Conservation (phyloP, 2,888 invertebrate species). For the Spialia ferax region DNA sequence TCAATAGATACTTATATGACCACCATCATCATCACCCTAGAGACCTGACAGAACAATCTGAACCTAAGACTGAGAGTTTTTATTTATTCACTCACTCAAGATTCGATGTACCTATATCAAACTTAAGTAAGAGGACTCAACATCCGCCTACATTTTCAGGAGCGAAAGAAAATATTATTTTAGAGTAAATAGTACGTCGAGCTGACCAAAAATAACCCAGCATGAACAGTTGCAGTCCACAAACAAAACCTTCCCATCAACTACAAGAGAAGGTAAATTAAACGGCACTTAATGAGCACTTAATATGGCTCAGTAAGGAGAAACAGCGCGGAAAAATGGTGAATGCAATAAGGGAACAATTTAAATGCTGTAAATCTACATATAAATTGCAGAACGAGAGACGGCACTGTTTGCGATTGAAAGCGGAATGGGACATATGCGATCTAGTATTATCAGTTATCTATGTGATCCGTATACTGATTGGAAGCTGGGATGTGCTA, state of each 20-base stretch:
- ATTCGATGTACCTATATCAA: too few relatives aligned
- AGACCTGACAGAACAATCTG: too few relatives aligned
- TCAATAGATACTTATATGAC: too few relatives aligned
- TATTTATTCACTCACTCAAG: too few relatives aligned
- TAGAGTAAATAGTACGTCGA: background rate
- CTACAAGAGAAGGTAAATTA: constrained; percentile 30
- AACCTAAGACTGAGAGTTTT: too few relatives aligned
- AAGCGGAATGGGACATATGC: constrained; percentile 8
- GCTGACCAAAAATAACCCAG: background rate
- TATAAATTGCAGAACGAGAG: constrained; percentile 26
- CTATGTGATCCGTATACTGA: background rate
- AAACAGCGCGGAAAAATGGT: constrained; percentile 39
- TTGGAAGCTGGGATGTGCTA: background rate
- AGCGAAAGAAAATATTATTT: too few relatives aligned
- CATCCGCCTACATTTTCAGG: too few relatives aligned
- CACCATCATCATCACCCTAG: too few relatives aligned
- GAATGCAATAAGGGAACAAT: constrained; percentile 30
- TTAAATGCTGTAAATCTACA: constrained; percentile 33
- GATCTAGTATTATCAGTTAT: background rate
- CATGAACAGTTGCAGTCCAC: background rate
- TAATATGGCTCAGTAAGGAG: constrained; percentile 39
- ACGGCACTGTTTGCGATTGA: constrained; percentile 14
- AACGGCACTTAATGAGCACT: constrained; percentile 36
- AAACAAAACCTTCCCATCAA: constrained; percentile 26
- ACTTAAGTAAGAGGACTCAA: too few relatives aligned